phyloP scores from a whole-genome alignment of 2,797 vertebrate genomes.

The Onychomys leucogaster region DNA sequence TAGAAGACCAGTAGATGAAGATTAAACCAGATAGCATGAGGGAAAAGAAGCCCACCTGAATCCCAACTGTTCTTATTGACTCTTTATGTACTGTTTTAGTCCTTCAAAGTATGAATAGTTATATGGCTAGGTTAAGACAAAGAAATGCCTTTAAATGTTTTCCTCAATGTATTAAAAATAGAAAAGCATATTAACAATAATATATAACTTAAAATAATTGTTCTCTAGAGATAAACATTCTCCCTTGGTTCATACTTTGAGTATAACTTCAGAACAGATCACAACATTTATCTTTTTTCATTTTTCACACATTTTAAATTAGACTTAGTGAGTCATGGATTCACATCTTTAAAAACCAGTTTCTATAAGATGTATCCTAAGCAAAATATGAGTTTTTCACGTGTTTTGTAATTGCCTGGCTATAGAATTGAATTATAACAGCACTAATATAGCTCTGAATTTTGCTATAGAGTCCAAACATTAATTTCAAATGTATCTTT shows the following conservation, averaged over 20 bases:
- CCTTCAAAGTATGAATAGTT: conserved; percentile 30
- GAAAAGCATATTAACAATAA: background rate
- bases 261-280: conserved; percentile 23
- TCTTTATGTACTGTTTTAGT: background rate
- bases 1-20: background rate
- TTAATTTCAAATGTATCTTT: background rate
- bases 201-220: background rate
- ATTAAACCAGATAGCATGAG: conserved; percentile 12
- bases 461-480: conserved; percentile 53
- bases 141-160: conserved; percentile 35
- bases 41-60: background rate
- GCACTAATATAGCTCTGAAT: conserved; percentile 13
- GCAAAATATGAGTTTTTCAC: background rate
- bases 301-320: conserved; percentile 59
- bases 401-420: conserved; percentile 3
- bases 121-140: conserved; percentile 45
- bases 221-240: conserved; percentile 27
- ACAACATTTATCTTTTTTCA: conserved; percentile 9
- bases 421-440: conserved; percentile 57
- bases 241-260: conserved; percentile 29
- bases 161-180: conserved; percentile 30
- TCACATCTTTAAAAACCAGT: conserved; percentile 19
- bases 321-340: background rate
- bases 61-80: background rate
- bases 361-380: conserved; percentile 15